These are phyloP conservation scores for Eriosoma lanigerum DNA, from an alignment of 1,140 invertebrate species.

Conservation along the genomic window DNA sequence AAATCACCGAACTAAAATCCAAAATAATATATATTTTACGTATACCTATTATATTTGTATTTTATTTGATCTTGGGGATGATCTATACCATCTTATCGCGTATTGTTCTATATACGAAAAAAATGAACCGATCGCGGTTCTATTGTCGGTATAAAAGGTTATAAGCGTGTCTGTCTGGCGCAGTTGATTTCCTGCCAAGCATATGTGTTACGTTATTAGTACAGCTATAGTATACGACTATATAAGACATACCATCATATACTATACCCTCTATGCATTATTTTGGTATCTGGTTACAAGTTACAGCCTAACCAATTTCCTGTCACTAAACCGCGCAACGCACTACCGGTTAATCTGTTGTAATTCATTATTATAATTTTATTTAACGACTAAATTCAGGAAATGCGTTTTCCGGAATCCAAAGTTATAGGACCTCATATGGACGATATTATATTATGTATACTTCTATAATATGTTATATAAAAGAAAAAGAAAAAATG, in stretches of 20 bases:
- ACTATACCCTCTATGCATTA: neutral
- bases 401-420: neutral
- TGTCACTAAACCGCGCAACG: neutral
- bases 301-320: conserved; percentile 7
- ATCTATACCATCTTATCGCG: neutral
- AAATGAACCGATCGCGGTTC: neutral
- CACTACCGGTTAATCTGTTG: neutral
- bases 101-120: neutral
- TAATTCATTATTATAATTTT: too few species aligned
- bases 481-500: too few species aligned
- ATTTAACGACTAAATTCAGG: neutral
- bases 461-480: too few species aligned
- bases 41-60: too few species aligned
- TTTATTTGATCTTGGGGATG: too few species aligned
- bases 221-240: too few species aligned
- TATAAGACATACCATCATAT: too few species aligned
- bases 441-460: too few species aligned
- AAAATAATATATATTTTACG: too few species aligned
- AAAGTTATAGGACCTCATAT: too few species aligned
- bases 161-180: neutral
- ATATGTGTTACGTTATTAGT: neutral
- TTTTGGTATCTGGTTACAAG: conserved; percentile 10
- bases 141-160: neutral
- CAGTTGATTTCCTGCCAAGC: neutral
- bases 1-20: too few species aligned